Percentiles rank a stretch among this genome's conserved stretches.
Conservation (phyloP, 30 jellyfish, hydroid and myxozoan species). For the Aurelia coerulea region DNA sequence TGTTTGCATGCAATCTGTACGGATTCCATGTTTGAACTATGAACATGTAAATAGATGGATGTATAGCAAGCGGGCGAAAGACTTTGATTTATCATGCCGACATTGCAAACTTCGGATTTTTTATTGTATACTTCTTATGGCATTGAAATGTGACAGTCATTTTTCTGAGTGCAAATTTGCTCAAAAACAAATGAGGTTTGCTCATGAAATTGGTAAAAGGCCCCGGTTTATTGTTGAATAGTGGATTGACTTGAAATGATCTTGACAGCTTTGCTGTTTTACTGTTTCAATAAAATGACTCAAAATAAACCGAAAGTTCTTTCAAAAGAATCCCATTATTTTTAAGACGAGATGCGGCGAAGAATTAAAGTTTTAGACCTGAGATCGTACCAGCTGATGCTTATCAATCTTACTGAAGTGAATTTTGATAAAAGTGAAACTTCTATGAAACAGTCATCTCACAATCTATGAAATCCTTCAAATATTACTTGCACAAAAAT, state of each 20-base stretch:
- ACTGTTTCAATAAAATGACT: conserved; percentile 30
- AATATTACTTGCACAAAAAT: no score
- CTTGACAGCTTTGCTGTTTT: conserved; percentile 4
- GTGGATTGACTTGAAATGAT: not conserved
- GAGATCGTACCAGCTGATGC: no score
- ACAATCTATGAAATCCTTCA: no score
- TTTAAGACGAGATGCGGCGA: not conserved
- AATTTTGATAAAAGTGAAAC: no score
- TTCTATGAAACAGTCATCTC: no score
- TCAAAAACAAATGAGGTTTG: no score
- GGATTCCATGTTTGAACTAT: conserved; percentile 12
- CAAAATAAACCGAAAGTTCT: conserved; percentile 29
- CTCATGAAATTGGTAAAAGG: conserved; percentile 37
- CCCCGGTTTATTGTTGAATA: conserved; percentile 33
- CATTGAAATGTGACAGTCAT: not conserved
- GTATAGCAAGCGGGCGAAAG: conserved; percentile 50
- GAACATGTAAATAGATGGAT: conserved; percentile 24
- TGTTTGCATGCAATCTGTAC: conserved; percentile 25
- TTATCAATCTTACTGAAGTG: no score
- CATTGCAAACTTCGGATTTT: conserved; percentile 9
- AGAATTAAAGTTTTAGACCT: no score
- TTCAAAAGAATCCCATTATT: not conserved
- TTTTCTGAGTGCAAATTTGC: no score
- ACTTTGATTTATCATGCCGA: conserved; percentile 32
- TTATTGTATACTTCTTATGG: not conserved